phyloP scores from a whole-genome alignment of 2,888 invertebrate genomes.

The Petrolisthes manimaculis region DNA sequence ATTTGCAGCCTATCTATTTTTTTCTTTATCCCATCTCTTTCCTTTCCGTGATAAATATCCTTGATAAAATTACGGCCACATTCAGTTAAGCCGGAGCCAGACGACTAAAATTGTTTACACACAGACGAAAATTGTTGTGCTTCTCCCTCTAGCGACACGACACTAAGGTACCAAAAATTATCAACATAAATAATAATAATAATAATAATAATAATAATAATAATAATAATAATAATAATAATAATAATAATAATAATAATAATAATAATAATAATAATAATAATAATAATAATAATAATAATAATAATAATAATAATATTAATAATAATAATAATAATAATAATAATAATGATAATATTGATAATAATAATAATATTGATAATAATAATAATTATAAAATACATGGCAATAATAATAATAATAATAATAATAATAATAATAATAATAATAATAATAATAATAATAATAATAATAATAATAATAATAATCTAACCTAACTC shows the following conservation, averaged over 20 bases:
- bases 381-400: background rate
- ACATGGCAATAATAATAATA: background rate
- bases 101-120: no score
- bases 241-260: background rate
- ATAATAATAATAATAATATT: background rate
- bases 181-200: no score
- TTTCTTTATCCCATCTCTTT: background rate
- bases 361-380: no score
- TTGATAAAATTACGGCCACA: background rate
- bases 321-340: no score
- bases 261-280: background rate
- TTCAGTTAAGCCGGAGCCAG: background rate
- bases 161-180: no score
- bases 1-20: no score
- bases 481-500: slow-evolving; percentile 22
- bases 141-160: no score
- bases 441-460: no score
- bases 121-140: no score
- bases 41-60: background rate
- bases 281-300: background rate
- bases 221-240: background rate
- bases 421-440: background rate
- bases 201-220: no score
- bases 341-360: background rate
- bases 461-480: background rate